phyloP scores from a whole-genome alignment of 2,797 vertebrate species.

The Meda fulgida region DNA sequence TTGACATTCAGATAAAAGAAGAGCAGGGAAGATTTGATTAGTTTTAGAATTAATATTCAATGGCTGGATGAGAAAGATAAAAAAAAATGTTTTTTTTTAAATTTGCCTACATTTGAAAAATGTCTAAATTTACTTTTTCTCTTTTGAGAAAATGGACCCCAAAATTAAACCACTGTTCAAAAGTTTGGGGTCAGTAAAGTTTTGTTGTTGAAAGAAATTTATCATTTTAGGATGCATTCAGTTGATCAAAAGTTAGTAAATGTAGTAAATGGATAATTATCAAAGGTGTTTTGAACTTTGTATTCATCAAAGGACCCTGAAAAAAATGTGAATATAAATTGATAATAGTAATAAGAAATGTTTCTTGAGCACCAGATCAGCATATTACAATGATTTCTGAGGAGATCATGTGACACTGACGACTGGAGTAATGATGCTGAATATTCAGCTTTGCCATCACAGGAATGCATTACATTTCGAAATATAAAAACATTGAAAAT shows the following conservation, averaged over 20 bases:
- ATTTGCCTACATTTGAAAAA: neutral
- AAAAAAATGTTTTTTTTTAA: neutral
- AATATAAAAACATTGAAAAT: neutral
- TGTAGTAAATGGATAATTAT: neutral
- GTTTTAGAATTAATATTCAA: neutral
- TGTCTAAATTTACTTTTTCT: neutral
- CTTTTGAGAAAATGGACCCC: neutral
- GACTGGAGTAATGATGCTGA: neutral
- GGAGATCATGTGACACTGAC: neutral
- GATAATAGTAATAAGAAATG: neutral
- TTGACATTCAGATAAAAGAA: conserved; percentile 1
- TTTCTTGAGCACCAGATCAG: neutral
- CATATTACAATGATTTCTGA: neutral
- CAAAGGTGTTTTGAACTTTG: neutral
- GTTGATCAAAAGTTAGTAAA: neutral
- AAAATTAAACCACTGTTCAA: neutral
- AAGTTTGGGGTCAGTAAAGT: neutral
- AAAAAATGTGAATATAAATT: neutral
- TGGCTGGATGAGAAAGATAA: neutral
- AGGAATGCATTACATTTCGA: neutral
- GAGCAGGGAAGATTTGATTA: neutral
- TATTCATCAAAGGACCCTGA: neutral
- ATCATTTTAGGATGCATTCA: neutral
- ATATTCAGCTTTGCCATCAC: neutral
- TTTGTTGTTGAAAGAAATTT: neutral